Evolutionary conservation across 1,140 invertebrate species (phyloP).

Genomic region (Drosophila pachea): DNA sequence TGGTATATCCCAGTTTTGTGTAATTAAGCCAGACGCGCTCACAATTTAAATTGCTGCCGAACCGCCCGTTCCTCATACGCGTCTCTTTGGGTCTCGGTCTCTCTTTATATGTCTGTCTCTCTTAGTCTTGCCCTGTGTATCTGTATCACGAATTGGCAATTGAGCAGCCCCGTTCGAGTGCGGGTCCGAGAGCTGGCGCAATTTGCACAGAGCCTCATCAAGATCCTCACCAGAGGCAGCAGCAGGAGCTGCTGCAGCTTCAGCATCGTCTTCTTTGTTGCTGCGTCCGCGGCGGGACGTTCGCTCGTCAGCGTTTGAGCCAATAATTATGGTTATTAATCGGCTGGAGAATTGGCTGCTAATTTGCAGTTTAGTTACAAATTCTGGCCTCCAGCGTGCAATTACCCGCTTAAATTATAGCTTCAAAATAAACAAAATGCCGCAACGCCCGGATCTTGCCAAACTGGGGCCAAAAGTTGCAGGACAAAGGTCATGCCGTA

Average conservation of each 20-base stretch:
- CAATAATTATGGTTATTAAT: constrained; percentile 80
- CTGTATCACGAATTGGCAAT: constrained; percentile 74
- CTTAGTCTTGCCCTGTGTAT: constrained; percentile 23
- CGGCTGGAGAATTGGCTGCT: constrained; percentile 80
- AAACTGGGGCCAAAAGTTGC: constrained; percentile 1
- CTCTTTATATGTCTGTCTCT: constrained; percentile 31
- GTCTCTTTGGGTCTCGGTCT: constrained; percentile 12
- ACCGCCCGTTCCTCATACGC: constrained; percentile 27
- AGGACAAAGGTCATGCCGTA: constrained; percentile 34
- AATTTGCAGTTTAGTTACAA: constrained; percentile 80
- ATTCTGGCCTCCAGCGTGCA: constrained; percentile 79
- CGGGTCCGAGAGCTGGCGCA: constrained; percentile 16
- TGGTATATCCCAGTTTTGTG: constrained; percentile 60
- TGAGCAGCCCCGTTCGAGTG: constrained; percentile 37
- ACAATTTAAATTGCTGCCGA: constrained; percentile 70
- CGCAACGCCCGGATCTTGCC: constrained; percentile 54
- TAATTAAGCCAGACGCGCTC: constrained; percentile 73
- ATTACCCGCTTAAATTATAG: constrained; percentile 80
- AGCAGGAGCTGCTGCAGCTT: constrained; percentile 12
- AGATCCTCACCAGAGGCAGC: constrained; percentile 39
- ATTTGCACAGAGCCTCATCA: constrained; percentile 43
- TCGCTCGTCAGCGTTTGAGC: constrained; percentile 77
- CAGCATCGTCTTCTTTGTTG: constrained; percentile 16
- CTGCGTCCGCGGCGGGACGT: constrained; percentile 46
- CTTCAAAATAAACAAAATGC: constrained; percentile 79